Conservation (phyloP, 2,888 invertebrate genomes). For the Creontiades dilutus region DNA sequence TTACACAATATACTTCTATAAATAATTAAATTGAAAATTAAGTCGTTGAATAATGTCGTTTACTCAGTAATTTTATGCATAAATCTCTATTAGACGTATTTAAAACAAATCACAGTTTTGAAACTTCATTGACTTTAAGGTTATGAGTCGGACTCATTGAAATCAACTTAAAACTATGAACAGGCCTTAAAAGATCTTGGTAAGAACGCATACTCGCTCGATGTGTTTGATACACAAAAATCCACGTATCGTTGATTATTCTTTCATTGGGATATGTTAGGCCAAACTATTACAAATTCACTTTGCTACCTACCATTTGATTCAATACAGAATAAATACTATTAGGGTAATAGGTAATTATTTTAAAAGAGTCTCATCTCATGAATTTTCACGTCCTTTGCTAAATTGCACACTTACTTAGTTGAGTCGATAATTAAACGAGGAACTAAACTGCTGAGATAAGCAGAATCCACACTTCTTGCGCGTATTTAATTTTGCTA, state of each 20-base stretch:
- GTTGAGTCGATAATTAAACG: no score
- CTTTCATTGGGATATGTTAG: conserved; percentile 33
- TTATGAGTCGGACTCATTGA: background rate
- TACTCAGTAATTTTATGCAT: conserved; percentile 23
- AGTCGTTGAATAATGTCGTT: conserved; percentile 21
- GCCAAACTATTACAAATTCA: conserved; percentile 6
- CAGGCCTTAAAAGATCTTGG: conserved; percentile 12
- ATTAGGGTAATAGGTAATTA: conserved; percentile 29
- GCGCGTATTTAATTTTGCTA: no score
- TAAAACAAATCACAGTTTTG: conserved; percentile 57
- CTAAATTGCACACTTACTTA: conserved; percentile 1
- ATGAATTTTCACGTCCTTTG: background rate
- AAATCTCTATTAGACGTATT: conserved; percentile 35
- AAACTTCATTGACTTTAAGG: conserved; percentile 47
- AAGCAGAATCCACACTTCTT: no score
- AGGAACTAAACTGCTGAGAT: no score
- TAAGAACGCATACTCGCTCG: background rate
- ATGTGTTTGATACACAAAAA: background rate
- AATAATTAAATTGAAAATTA: conserved; percentile 5
- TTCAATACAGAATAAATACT: conserved; percentile 33
- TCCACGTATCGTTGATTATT: background rate
- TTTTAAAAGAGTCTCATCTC: conserved; percentile 20
- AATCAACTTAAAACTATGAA: conserved; percentile 3
- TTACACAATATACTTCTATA: conserved; percentile 19
- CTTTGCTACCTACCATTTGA: conserved; percentile 10